Conservation (phyloP, 2,113 vertebrate genomes). For the Nanger granti region DNA sequence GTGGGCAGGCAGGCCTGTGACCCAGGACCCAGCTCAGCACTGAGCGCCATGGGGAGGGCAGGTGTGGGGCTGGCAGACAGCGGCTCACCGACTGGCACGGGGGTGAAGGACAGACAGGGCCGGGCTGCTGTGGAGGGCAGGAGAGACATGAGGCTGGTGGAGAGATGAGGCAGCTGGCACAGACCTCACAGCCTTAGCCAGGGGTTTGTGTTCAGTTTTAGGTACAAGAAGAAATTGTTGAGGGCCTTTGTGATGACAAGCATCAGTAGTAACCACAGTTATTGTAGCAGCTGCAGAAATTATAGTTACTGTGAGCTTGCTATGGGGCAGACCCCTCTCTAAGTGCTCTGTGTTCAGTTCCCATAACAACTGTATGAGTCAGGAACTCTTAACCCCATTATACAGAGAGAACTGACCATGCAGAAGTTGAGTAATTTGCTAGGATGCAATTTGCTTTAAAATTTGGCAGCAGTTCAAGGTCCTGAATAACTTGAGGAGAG, state of each 20-base stretch:
- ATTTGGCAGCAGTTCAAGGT: not conserved
- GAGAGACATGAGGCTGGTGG: not conserved
- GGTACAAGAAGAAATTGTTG: not conserved
- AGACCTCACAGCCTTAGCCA: not conserved
- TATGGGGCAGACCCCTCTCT: not conserved
- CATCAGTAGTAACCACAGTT: accelerated
- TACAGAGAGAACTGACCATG: not conserved
- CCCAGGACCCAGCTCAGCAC: not conserved
- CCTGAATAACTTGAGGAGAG: not conserved
- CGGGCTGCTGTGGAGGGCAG: not conserved
- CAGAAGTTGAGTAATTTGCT: not conserved
- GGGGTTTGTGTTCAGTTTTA: not conserved
- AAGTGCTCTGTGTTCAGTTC: not conserved
- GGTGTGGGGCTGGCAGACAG: too few relatives aligned
- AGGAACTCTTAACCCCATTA: not conserved
- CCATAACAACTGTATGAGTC: not conserved
- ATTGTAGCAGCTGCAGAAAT: too few relatives aligned
- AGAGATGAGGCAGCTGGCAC: not conserved
- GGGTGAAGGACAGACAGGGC: accelerated
- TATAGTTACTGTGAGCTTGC: not conserved
- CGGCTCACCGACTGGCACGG: accelerated
- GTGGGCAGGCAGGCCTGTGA: not conserved
- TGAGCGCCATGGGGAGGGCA: accelerated
- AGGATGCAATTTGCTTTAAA: not conserved
- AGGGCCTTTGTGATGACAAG: not conserved